Evolutionary conservation across 2,888 invertebrate species (phyloP).

Genomic region (Pardosa pseudoannulata): DNA sequence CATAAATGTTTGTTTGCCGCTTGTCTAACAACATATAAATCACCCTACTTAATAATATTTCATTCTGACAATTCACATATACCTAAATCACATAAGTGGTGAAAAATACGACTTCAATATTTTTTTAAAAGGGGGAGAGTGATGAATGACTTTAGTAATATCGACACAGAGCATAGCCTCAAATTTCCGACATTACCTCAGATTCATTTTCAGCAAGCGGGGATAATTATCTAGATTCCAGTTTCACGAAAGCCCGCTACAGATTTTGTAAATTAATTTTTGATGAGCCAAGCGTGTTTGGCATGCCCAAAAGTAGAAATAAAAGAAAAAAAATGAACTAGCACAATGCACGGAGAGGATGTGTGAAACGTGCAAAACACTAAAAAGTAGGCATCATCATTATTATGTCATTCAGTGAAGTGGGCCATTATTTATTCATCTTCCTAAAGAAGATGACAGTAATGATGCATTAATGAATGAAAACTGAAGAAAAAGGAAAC

Average conservation of each 20-base stretch:
- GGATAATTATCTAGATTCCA: background rate
- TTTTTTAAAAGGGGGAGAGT: too few species aligned
- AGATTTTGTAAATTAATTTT: conserved; percentile 2
- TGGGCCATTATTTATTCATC: background rate
- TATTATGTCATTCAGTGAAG: background rate
- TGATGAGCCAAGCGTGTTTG: background rate
- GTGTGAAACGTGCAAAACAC: background rate
- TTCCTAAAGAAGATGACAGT: background rate
- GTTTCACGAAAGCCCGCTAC: background rate
- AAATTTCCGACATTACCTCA: background rate
- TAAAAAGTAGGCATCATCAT: background rate
- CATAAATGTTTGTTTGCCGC: too few species aligned
- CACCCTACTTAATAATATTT: too few species aligned
- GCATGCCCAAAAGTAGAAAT: background rate
- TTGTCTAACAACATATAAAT: too few species aligned
- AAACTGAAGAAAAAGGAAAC: too few species aligned
- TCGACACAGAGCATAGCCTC: too few species aligned
- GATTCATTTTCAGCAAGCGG: background rate
- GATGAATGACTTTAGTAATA: too few species aligned
- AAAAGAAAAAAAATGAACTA: too few species aligned
- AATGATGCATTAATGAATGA: background rate
- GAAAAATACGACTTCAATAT: too few species aligned
- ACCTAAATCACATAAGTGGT: too few species aligned
- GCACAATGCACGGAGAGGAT: too few species aligned
- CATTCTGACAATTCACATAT: too few species aligned